Conservation (phyloP, 1,140 invertebrate species). For the Goniozus legneri region DNA sequence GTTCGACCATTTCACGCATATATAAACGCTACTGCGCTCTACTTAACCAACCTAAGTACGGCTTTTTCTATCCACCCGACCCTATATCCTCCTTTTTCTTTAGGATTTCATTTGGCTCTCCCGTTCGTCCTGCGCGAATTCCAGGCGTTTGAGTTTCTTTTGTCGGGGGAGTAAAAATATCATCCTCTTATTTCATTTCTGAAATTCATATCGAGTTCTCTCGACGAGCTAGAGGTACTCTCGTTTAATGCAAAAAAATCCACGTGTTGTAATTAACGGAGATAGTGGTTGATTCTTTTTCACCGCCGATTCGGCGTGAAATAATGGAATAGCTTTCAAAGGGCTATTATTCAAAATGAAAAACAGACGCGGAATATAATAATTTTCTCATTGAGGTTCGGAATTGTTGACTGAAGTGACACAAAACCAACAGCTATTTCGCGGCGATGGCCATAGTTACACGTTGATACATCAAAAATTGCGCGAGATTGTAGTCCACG, state of each 20-base stretch:
- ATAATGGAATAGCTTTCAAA: too few species aligned
- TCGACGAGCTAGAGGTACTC: constrained; percentile 10
- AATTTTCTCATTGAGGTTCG: not conserved
- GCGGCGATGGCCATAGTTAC: not conserved
- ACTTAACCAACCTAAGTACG: constrained; percentile 36
- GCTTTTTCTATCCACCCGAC: constrained; percentile 28
- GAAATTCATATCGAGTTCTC: constrained; percentile 11
- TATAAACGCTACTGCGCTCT: constrained; percentile 36
- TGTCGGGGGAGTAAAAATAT: constrained; percentile 3
- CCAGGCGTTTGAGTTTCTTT: not conserved
- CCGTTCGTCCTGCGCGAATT: not conserved
- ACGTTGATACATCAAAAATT: constrained; percentile 15
- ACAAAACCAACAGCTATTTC: not conserved
- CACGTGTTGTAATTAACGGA: not conserved
- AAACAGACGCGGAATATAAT: not conserved
- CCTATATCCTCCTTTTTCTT: too few species aligned
- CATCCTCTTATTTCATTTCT: constrained; percentile 15
- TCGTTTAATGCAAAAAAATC: too few species aligned
- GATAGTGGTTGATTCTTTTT: too few species aligned
- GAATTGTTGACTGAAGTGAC: not conserved
- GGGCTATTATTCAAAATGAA: too few species aligned
- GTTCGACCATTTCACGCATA: constrained; percentile 32
- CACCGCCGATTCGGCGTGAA: too few species aligned
- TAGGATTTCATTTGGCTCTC: not conserved
- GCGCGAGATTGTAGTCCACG: constrained; percentile 7